These are phyloP conservation scores for Eulithis testata DNA, from an alignment of 2,888 invertebrate species.

Conservation along the genomic window DNA sequence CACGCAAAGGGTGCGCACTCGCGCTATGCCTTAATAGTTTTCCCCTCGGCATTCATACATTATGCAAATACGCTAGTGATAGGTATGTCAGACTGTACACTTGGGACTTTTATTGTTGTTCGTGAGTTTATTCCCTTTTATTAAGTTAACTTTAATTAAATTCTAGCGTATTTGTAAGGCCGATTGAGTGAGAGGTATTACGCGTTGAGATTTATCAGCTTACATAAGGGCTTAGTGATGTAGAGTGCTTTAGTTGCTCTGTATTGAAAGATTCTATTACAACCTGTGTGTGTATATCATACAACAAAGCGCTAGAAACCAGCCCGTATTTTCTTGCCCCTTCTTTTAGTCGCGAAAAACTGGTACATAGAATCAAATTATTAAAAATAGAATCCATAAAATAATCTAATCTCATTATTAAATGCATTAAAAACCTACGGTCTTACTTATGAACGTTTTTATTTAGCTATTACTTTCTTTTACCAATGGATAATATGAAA, in stretches of 20 bases:
- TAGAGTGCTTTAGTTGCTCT: conserved; percentile 44
- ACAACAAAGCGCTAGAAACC: too few relatives aligned
- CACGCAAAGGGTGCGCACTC: conserved; percentile 71
- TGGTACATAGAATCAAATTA: too few relatives aligned
- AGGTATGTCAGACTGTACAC: conserved; percentile 75
- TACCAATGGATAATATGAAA: too few relatives aligned
- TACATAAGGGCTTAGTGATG: conserved; percentile 61
- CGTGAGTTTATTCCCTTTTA: conserved; percentile 81
- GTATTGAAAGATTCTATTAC: conserved; percentile 10
- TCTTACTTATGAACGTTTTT: too few relatives aligned
- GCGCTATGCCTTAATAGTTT: conserved; percentile 77
- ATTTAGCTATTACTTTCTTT: too few relatives aligned
- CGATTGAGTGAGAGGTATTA: conserved; percentile 80
- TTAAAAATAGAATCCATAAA: too few relatives aligned
- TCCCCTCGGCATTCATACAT: conserved; percentile 80
- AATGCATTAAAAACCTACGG: too few relatives aligned
- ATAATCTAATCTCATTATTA: too few relatives aligned
- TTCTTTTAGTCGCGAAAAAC: too few relatives aligned
- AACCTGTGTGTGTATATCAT: background rate
- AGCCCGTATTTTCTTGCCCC: too few relatives aligned
- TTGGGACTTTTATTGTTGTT: conserved; percentile 83
- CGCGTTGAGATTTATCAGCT: conserved; percentile 75
- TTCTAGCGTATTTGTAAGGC: conserved; percentile 78
- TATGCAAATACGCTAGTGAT: conserved; percentile 84
- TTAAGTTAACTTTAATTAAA: conserved; percentile 84